Base-by-base conservation (phyloP, 1,140 invertebrate species). In the Homarus americanus region DNA sequence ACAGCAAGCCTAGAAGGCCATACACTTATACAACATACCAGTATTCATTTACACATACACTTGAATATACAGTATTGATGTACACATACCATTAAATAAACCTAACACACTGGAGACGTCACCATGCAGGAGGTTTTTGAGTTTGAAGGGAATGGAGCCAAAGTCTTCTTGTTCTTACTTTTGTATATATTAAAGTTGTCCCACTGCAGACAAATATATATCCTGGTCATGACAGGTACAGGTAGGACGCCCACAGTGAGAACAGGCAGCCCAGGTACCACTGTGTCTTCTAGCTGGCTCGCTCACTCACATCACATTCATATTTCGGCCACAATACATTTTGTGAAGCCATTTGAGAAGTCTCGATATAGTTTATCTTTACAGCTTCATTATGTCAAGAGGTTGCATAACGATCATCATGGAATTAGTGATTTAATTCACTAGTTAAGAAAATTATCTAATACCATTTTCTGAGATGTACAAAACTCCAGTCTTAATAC, bases 401-500 rank as follows among this genome's bases (percentile, higher is more conserved):
- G 58, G 82, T 66, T 83, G 63, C 58, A 63, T 69, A 69, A 83
- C 34, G 9, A 66, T 69, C n/a, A 66, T 69, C 24, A 66, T 83
- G 58, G 49, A 83, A 83, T 69, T 83, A 82, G 44, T 82, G 44
- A 82, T 63, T 17, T 53, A 76, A 49, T 76, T 32, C 28, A 80
- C 72, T 86, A 38, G 40, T 73, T 58, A 41, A 69, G 24, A 82
- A 41, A 73, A 73, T 80, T 80, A 32, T 73, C 72, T 58, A 69
- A 90, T 84, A 78, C 72, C 41, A 79, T n/a, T 76, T 83, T 83
- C 79, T 90, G 88, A 83, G 88, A 90, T 90, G 88, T 90, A 90
- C 88, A 90, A 90, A 90, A 83, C 88, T 90, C 72, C 79, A 90
- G 72, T 90, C 88, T 90, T 90, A 90, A 90, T 90, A 90, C 69